Evolutionary conservation across 1,140 invertebrate species (phyloP).

Genomic region (Brachionus sp.): DNA sequence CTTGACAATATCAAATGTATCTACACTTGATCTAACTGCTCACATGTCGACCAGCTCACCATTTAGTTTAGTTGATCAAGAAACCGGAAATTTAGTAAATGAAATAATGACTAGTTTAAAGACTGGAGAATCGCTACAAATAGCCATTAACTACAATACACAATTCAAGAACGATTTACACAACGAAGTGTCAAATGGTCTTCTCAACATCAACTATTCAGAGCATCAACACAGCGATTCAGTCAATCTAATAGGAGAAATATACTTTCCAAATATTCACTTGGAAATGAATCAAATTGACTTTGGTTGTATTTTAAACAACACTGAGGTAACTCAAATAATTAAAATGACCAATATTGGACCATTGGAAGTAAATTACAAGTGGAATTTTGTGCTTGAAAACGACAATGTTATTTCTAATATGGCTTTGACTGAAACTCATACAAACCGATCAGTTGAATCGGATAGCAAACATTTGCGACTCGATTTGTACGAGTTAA

Average conservation of each 20-base stretch:
- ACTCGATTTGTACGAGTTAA: background rate
- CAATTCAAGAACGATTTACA: slow-evolving; percentile 10
- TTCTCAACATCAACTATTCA: background rate
- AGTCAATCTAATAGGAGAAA: slow-evolving; percentile 57
- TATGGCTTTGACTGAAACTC: slow-evolving; percentile 48
- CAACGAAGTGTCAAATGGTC: background rate
- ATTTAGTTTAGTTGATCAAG: slow-evolving; percentile 52
- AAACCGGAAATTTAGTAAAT: background rate
- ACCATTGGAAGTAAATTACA: slow-evolving; percentile 57
- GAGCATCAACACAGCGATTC: slow-evolving; percentile 52
- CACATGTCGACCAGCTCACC: slow-evolving; percentile 53
- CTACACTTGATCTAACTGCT: slow-evolving; percentile 56
- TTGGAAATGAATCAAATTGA: slow-evolving; percentile 57
- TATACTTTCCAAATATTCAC: slow-evolving; percentile 59
- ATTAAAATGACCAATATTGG: slow-evolving; percentile 60
- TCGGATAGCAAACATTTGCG: background rate
- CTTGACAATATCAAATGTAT: slow-evolving; percentile 57
- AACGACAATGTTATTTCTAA: slow-evolving; percentile 49
- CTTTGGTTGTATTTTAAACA: slow-evolving; percentile 60
- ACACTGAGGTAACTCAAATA: slow-evolving; percentile 57
- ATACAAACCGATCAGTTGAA: slow-evolving; percentile 46
- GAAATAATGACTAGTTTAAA: background rate
- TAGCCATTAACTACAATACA: slow-evolving; percentile 24
- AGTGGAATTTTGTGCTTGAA: slow-evolving; percentile 50
- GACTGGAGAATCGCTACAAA: slow-evolving; percentile 4